Conservation (phyloP, 2,888 invertebrate genomes). For the Petrolisthes manimaculis region DNA sequence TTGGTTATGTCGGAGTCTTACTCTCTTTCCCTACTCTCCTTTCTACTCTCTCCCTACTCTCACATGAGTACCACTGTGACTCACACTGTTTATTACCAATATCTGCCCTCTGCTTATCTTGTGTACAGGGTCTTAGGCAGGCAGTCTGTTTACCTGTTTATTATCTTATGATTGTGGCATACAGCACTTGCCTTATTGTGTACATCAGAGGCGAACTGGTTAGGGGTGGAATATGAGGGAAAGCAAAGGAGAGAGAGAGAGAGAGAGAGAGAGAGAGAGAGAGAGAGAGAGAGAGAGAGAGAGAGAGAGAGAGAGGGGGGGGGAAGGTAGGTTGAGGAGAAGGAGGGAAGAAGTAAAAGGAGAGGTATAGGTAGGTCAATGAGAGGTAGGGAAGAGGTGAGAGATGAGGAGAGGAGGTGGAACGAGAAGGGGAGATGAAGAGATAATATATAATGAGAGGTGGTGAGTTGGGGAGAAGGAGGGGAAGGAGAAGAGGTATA, state of each 20-base stretch:
- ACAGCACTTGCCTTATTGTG: too few species aligned
- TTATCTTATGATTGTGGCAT: too few species aligned
- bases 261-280: not conserved
- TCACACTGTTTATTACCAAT: too few species aligned
- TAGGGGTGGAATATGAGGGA: not conserved
- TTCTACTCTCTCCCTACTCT: too few species aligned
- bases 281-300: slow-evolving; percentile 1
- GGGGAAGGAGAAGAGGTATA: not conserved
- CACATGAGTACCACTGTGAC: too few species aligned
- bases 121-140: too few species aligned
- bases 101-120: too few species aligned
- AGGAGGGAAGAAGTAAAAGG: not conserved
- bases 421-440: not conserved
- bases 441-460: not conserved
- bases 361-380: not conserved
- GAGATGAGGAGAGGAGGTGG: not conserved
- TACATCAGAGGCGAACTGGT: too few species aligned
- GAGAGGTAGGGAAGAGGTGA: too few species aligned
- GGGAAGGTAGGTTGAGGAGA: not conserved
- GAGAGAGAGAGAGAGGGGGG: not conserved
- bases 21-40: too few species aligned
- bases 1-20: too few species aligned
- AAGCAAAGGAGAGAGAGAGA: not conserved
- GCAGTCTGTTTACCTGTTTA: too few species aligned
- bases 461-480: not conserved